phyloP scores from a whole-genome alignment of 2,113 vertebrate genomes.

The Pseudorhombus dupliciocellatus region DNA sequence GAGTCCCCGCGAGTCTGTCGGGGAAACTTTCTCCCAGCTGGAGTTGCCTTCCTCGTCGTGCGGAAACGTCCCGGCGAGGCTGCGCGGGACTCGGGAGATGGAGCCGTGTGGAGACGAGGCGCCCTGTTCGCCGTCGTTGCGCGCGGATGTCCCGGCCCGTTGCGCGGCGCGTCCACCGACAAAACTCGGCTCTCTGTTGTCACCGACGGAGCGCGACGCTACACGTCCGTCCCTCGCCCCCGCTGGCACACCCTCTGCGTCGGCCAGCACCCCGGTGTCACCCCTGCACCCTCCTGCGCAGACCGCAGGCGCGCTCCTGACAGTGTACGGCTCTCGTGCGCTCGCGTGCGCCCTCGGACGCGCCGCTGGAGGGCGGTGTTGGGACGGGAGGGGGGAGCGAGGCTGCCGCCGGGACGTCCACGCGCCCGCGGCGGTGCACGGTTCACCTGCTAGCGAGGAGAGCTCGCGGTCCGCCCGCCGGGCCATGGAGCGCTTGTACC shows the following conservation, averaged over 20 bases:
- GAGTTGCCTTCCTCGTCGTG: slow-evolving; percentile 48
- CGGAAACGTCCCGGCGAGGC: slow-evolving; percentile 28
- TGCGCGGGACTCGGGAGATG: slow-evolving; percentile 61
- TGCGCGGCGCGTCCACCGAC: neutral
- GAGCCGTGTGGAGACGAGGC: neutral
- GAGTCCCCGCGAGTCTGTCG: slow-evolving; percentile 19
- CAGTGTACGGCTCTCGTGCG: slow-evolving; percentile 39
- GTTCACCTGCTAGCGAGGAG: slow-evolving; percentile 74
- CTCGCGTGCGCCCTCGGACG: slow-evolving; percentile 67
- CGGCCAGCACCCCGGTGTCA: slow-evolving; percentile 40
- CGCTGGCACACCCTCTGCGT: neutral
- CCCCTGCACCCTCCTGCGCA: slow-evolving; percentile 63
- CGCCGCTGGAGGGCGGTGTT: slow-evolving; percentile 83
- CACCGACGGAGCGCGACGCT: neutral
- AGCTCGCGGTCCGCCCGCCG: slow-evolving; percentile 70
- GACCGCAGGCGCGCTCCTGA: slow-evolving; percentile 44
- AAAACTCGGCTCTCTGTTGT: neutral
- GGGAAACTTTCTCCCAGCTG: slow-evolving; percentile 48
- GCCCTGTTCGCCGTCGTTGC: neutral
- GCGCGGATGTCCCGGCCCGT: neutral
- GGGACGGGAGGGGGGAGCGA: slow-evolving; percentile 63
- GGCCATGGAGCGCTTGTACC: slow-evolving; percentile 73
- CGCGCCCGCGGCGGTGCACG: slow-evolving; percentile 81
- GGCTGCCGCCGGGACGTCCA: slow-evolving; percentile 66
- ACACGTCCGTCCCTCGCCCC: slow-evolving; percentile 5